These are phyloP conservation scores for Oopsacas minuta DNA, from an alignment of 37 sponge, comb jelly and placozoan genomes.

Conservation along the genomic window DNA sequence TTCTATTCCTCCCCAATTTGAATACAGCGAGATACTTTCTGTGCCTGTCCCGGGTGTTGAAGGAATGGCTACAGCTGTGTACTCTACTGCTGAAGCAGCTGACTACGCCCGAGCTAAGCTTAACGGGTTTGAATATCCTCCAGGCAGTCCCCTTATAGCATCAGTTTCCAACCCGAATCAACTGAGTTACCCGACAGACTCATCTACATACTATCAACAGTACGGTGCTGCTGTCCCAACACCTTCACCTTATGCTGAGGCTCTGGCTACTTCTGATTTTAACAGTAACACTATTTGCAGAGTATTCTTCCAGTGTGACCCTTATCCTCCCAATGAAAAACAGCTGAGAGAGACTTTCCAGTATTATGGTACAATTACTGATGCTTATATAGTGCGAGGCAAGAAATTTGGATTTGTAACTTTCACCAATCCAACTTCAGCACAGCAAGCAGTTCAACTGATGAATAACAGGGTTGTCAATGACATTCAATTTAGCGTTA, in stretches of 20 bases:
- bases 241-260: conserved; percentile 27
- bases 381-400: conserved; percentile 73
- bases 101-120: conserved; percentile 88
- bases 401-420: conserved; percentile 89
- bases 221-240: conserved; percentile 51
- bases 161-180: conserved; percentile 33
- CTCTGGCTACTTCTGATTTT: conserved; percentile 48
- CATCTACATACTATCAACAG: conserved; percentile 16
- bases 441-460: conserved; percentile 51
- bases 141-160: conserved; percentile 70
- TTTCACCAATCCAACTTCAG: conserved; percentile 47
- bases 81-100: conserved; percentile 52
- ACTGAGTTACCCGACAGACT: conserved; percentile 42
- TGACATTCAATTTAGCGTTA: conserved; percentile 1
- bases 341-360: conserved; percentile 65
- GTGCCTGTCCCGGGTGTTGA: neutral
- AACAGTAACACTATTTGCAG: conserved; percentile 49
- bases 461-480: neutral
- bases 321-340: conserved; percentile 64
- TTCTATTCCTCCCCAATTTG: neutral
- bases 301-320: conserved; percentile 81
- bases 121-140: conserved; percentile 92
- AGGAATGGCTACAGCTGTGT: neutral
- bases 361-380: conserved; percentile 70
- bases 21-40: neutral